A percentile compares a stretch with the other conserved stretches of the same genome.
These are phyloP conservation scores for Perodicticus potto DNA, from an alignment of 2,797 vertebrate species.

Conservation along the genomic window DNA sequence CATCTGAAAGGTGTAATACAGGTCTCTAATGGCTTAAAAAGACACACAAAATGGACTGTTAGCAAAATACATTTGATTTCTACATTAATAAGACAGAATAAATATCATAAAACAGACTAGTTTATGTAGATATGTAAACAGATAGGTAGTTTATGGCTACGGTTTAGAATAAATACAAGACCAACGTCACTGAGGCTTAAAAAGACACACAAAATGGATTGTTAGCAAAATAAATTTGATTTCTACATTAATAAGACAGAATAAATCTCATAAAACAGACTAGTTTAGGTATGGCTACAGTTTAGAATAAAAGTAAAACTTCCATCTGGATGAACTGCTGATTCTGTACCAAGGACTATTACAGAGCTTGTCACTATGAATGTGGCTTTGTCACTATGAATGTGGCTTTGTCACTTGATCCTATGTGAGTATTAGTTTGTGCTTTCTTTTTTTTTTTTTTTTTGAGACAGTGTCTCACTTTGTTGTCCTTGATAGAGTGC, in stretches of 20 bases:
- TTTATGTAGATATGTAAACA: too few species aligned
- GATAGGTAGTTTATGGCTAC: too few species aligned
- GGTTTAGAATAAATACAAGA: not conserved
- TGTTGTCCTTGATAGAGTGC: too few species aligned
- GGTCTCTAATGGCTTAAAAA: not conserved
- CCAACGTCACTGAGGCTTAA: not conserved
- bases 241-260: not conserved
- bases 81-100: not conserved
- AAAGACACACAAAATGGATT: not conserved
- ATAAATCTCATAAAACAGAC: not conserved
- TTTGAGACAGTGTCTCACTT: too few species aligned
- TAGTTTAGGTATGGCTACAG: not conserved
- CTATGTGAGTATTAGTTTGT: not conserved
- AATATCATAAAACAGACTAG: not conserved
- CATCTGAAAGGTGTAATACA: not conserved
- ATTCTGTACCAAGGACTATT: not conserved
- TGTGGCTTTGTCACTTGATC: not conserved
- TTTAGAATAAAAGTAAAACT: not conserved
- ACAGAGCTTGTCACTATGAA: not conserved
- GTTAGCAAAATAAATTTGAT: not conserved
- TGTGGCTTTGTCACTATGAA: not conserved
- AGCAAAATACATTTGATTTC: conserved; percentile 19
- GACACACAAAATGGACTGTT: not conserved
- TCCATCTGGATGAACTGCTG: not conserved
- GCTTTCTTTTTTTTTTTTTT: not conserved